Base-by-base conservation (phyloP, 2,797 vertebrate species). In the Aphelocoma californica region DNA sequence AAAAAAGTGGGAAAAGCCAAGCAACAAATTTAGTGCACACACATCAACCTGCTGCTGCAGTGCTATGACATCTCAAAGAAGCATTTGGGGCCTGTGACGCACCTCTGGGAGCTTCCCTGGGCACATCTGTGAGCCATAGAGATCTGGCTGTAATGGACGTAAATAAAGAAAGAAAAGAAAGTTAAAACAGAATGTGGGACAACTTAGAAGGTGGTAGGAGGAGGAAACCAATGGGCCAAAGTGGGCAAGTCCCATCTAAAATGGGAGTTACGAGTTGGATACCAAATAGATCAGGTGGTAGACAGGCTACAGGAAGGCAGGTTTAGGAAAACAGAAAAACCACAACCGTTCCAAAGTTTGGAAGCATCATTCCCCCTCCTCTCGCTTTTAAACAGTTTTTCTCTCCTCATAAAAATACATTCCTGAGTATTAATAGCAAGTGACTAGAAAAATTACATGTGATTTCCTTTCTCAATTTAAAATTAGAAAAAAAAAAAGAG, bases 141-240 rank as follows among this genome's bases (percentile, higher is more conserved):
- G 98, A 98, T 98, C 98, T 98, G 98, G 98, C 98, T 98, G 98
- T 93, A 98, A 98, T 98, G 98, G 97, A 98, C 95, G 98, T 98
- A 98, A 98, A 98, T 98, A 98, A 98, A 98, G 98, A 98, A 98
- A 98, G 98, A 98, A 98, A 98, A 98, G 98, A 98, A 98, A 98
- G 98, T 98, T 98, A 98, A 98, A 98, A 98, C 96, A 98, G 98
- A 97, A 98, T 97, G 98, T 93, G 98, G 98, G 98, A 98, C 92
- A 98, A 98, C 98, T 98, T n/a, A 98, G 98, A 98, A 97, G 97
- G 97, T 97, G 97, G 97, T 44, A 91, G 96, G 97, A 98, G 96
- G 96, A 98, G 86, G 97, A 97, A 97, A 96, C 95, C 95, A 96
- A 96, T 88, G 97, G 96, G 93, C 95, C 95, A 95, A 94, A 96